Evolutionary conservation across 2,797 vertebrate species (phyloP).

Genomic region (Pseudocheirus occidentalis): DNA sequence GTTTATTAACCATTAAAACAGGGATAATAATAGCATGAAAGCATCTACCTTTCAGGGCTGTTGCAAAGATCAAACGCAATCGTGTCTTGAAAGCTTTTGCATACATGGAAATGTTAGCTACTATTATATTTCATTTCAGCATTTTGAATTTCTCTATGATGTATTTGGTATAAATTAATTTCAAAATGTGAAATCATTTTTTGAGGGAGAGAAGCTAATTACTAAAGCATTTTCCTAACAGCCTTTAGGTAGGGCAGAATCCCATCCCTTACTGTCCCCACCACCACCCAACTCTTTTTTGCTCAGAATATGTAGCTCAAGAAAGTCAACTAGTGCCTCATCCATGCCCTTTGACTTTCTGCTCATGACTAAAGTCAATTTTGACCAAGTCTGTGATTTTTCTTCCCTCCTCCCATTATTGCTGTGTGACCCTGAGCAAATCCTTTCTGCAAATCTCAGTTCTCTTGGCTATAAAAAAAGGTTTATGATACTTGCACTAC

Average conservation of each 20-base stretch:
- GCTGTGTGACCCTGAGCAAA: background rate
- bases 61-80: background rate
- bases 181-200: background rate
- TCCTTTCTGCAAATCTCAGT: background rate
- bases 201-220: background rate
- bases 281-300: background rate
- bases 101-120: background rate
- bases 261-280: background rate
- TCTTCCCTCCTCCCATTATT: background rate
- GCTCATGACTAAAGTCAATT: background rate
- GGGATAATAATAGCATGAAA: background rate
- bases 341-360: background rate
- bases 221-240: background rate
- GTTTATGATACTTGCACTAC: background rate
- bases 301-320: background rate
- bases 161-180: background rate
- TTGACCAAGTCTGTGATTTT: background rate
- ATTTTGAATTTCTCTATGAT: background rate
- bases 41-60: background rate
- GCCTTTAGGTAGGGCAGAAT: background rate
- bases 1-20: background rate
- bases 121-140: background rate
- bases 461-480: background rate
- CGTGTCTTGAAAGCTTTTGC: background rate
- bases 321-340: background rate